Evolutionary conservation across 2,888 invertebrate species (phyloP).

Genomic region (Brachypterus glaber): DNA sequence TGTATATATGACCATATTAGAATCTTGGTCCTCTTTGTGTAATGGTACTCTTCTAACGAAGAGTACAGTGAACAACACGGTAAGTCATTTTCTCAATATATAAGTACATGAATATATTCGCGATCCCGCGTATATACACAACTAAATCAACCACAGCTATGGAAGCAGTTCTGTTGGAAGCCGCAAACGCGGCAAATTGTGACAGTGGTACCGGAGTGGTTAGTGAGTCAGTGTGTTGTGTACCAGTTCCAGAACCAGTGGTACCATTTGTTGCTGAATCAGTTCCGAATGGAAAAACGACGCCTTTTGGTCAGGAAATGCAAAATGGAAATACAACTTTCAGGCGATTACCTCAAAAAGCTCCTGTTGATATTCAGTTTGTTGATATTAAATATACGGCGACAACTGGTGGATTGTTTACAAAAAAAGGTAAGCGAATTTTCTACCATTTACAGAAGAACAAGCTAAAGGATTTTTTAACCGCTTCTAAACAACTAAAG

Average conservation of each 20-base stretch:
- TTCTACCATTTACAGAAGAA: conserved; percentile 34
- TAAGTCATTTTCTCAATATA: too few relatives aligned
- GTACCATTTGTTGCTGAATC: not conserved
- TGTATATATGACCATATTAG: too few relatives aligned
- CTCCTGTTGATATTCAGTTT: conserved; percentile 58
- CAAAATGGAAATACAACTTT: conserved; percentile 20
- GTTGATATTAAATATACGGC: conserved; percentile 65
- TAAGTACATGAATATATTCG: too few relatives aligned
- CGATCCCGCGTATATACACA: conserved; percentile 9
- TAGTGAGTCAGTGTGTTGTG: conserved; percentile 14
- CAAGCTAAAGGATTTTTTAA: conserved; percentile 49
- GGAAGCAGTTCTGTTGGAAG: conserved; percentile 30
- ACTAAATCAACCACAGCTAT: conserved; percentile 15
- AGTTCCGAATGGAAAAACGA: conserved; percentile 5
- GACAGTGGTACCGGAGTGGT: conserved; percentile 12
- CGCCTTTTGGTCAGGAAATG: not conserved
- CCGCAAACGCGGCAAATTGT: conserved; percentile 18
- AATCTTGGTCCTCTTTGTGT: too few relatives aligned
- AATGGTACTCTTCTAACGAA: too few relatives aligned
- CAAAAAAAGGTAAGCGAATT: not conserved
- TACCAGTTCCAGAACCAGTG: not conserved
- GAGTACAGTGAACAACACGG: too few relatives aligned
- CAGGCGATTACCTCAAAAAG: conserved; percentile 26
- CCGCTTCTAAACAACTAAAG: too few relatives aligned
- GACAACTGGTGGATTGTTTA: conserved; percentile 52